Conservation (phyloP, 2,113 vertebrate genomes). For the Poeciliopsis occidentalis region DNA sequence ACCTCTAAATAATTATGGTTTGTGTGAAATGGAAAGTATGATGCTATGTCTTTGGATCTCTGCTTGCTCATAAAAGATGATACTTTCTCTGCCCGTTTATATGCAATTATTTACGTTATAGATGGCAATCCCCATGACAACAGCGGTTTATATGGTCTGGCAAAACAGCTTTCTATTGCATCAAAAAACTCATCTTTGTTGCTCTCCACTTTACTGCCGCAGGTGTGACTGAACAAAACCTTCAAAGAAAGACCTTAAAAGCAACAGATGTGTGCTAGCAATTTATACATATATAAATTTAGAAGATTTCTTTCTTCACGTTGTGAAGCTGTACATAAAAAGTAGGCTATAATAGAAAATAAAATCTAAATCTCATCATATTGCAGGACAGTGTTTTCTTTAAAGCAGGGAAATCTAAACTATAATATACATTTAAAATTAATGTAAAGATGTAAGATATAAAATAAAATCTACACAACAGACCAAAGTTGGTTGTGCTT, state of each 20-base stretch:
- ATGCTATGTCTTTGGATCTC: not conserved
- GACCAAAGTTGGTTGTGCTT: not conserved
- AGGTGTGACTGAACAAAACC: not conserved
- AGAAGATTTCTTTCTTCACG: not conserved
- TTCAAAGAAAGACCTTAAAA: not conserved
- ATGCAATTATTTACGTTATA: not conserved
- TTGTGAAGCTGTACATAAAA: not conserved
- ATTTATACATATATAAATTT: not conserved
- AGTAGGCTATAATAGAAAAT: not conserved
- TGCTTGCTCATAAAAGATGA: not conserved
- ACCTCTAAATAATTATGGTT: conserved; percentile 9
- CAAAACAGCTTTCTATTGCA: not conserved
- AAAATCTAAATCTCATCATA: not conserved
- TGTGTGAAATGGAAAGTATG: conserved; percentile 14
- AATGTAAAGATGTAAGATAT: not conserved
- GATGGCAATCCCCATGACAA: not conserved
- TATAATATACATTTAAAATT: not conserved
- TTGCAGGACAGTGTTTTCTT: not conserved
- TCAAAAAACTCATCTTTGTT: not conserved
- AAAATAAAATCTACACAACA: not conserved
- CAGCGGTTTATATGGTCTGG: not conserved
- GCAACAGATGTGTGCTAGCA: not conserved
- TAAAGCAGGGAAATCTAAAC: not conserved
- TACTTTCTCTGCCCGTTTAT: not conserved
- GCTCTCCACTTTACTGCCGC: not conserved